These are phyloP conservation scores for Drosophila orena DNA, from an alignment of 1,140 invertebrate species.

Conservation along the genomic window DNA sequence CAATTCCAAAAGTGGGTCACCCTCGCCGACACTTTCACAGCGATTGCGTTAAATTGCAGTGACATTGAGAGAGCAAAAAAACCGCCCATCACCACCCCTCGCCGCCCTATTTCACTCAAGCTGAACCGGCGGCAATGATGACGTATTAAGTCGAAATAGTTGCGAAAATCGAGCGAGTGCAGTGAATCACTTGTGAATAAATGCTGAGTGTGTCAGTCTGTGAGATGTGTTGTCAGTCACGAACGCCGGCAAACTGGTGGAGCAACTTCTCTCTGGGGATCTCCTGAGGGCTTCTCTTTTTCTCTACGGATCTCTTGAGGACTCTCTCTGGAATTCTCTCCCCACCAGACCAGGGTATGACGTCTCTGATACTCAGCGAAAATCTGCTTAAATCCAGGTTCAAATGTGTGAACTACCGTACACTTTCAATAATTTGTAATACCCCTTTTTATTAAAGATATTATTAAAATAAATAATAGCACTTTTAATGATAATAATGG, in stretches of 20 bases:
- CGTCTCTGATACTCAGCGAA: not conserved
- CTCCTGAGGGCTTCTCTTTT: not conserved
- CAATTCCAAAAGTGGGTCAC: slow-evolving; percentile 41
- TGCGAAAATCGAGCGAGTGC: slow-evolving; percentile 50
- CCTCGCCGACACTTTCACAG: slow-evolving; percentile 46
- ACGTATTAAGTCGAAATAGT: slow-evolving; percentile 25
- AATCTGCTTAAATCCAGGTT: slow-evolving; percentile 12
- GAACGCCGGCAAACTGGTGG: slow-evolving; percentile 49
- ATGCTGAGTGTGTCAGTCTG: slow-evolving; percentile 2
- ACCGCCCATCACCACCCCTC: not conserved
- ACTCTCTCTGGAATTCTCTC: not conserved
- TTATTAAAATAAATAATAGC: not conserved
- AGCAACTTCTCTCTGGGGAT: slow-evolving; percentile 15
- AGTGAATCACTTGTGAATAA: slow-evolving; percentile 53
- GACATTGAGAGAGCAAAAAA: slow-evolving; percentile 31
- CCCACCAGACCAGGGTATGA: not conserved
- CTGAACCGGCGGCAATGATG: slow-evolving; percentile 28
- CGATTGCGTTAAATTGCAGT: slow-evolving; percentile 43
- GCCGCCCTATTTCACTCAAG: slow-evolving; percentile 11
- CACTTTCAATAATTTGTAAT: not conserved
- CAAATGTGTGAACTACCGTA: slow-evolving; percentile 6
- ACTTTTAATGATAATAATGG: not conserved
- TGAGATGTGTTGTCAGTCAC: slow-evolving; percentile 61
- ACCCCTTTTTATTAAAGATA: too few species aligned
- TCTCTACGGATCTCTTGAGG: not conserved